A percentile compares a stretch with the other conserved stretches of the same genome.
Evolutionary conservation across 1,140 invertebrate species (phyloP).

Genomic region (Coelopa frigida): DNA sequence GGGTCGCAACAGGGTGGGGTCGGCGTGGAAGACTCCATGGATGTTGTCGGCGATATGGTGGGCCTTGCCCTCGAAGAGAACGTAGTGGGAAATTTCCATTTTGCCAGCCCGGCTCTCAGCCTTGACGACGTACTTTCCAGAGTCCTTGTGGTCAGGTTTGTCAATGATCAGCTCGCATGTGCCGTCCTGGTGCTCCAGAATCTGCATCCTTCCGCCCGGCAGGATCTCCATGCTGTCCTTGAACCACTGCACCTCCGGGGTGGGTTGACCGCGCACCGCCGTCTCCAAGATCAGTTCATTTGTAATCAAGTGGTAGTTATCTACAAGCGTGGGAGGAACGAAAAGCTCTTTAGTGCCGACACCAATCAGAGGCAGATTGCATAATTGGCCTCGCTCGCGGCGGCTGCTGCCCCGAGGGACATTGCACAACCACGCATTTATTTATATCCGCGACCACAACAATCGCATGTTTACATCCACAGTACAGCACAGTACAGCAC

Average conservation of each 20-base stretch:
- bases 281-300: constrained; percentile 43
- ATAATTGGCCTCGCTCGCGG: neutral
- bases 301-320: constrained; percentile 40
- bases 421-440: neutral
- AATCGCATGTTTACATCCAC: neutral
- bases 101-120: constrained; percentile 40
- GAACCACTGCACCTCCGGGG: constrained; percentile 74
- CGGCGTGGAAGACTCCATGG: constrained; percentile 42
- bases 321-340: constrained; percentile 18
- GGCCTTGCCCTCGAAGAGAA: constrained; percentile 34
- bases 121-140: constrained; percentile 37
- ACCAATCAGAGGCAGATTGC: constrained; percentile 3
- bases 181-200: constrained; percentile 36
- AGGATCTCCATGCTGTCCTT: constrained; percentile 63
- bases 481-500: neutral
- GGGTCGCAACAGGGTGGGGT: constrained; percentile 33
- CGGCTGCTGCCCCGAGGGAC: neutral
- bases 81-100: constrained; percentile 35
- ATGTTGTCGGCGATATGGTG: constrained; percentile 41
- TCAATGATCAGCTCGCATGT: constrained; percentile 37
- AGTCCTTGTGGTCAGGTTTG: constrained; percentile 33
- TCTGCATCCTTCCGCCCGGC: constrained; percentile 27
- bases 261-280: constrained; percentile 65
- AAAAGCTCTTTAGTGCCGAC: constrained; percentile 17
- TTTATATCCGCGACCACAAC: neutral